Base-by-base conservation (phyloP, 1,140 invertebrate genomes). In the Meloidogyne hapla region DNA sequence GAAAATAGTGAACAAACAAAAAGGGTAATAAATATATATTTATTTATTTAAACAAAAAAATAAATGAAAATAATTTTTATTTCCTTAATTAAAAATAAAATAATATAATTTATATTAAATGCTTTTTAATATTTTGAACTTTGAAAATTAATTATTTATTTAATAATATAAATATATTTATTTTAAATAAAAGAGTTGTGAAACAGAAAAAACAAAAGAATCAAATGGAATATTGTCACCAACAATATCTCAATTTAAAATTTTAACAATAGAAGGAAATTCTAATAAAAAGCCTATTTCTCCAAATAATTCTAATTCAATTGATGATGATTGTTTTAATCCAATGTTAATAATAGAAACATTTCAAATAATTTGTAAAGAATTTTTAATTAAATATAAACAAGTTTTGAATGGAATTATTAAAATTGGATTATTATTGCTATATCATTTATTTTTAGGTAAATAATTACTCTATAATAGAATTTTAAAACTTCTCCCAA, bases 181-280 rank as follows among this genome's bases (percentile, higher is more conserved):
- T 23, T 38, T 45, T 18, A 5, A 26, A 69, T 26, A 12, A 45
- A 23, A 23, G 13, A n/a, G n/a, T n/a, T n/a, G n/a, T 33, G 18
- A 67, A 67, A 21, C 28, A n/a, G 40, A 25, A 3, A 25, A 13
- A 42, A 38, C 5, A 38, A 56, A 13, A 15, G 28, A 69, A 69
- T 18, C 2, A 15, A 56, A 28, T 72, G 70, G 70, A 18, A n/a
- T 23, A 26, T n/a, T 56, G 63, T 72, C 21, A n/a, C 21, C 70
- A 63, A 48, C 15, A 70, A 9, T 10, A 4, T 38, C 38, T 28
- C 15, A 45, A 33, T 21, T 56, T 63, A 23, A 21, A 56, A 21
- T 6, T 72, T 72, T 72, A 33, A 21, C 21, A 72, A 25, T 25
- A 62, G 28, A 72, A 63, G 33, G 18, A 25, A n/a, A 61, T 25